Evolutionary conservation across 2,888 invertebrate species (phyloP).

Genomic region (Ethmia dodecea): DNA sequence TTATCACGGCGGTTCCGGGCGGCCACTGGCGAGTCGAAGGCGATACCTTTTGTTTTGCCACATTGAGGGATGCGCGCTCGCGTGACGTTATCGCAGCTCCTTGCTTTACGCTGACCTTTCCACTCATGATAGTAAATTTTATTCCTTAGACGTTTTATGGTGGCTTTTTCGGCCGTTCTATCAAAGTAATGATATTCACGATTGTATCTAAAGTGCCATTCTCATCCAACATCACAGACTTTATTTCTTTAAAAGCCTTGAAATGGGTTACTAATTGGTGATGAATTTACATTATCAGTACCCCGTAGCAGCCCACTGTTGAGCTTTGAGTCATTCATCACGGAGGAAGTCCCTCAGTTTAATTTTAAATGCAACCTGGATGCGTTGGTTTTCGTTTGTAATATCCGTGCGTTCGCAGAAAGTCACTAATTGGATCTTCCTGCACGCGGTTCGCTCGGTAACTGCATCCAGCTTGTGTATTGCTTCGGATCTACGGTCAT

Average conservation of each 20-base stretch:
- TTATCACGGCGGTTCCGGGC: constrained; percentile 64
- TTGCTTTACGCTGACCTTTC: constrained; percentile 61
- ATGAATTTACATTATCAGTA: too few relatives aligned
- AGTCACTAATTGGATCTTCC: constrained; percentile 43
- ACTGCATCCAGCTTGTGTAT: constrained; percentile 15
- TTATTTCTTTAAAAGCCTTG: too few relatives aligned
- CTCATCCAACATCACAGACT: too few relatives aligned
- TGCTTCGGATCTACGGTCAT: too few relatives aligned
- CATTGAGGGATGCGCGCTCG: constrained; percentile 70
- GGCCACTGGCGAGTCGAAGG: constrained; percentile 68
- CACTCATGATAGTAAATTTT: constrained; percentile 67
- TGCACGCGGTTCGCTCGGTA: constrained; percentile 24
- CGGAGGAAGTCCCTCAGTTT: too few relatives aligned
- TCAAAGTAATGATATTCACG: constrained; percentile 41
- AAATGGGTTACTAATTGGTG: too few relatives aligned
- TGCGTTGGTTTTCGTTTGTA: too few relatives aligned
- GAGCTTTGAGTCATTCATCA: too few relatives aligned
- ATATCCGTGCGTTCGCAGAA: too few relatives aligned
- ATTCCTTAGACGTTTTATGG: constrained; percentile 57
- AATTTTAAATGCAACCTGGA: too few relatives aligned
- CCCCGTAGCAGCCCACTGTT: too few relatives aligned
- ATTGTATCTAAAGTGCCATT: constrained; percentile 41
- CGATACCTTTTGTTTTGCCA: constrained; percentile 72
- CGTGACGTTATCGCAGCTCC: constrained; percentile 68
- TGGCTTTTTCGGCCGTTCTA: constrained; percentile 39